A percentile compares a stretch with the other conserved stretches of the same genome.
These are phyloP conservation scores for Clamator glandarius DNA, from an alignment of 2,797 vertebrate genomes.

Conservation along the genomic window DNA sequence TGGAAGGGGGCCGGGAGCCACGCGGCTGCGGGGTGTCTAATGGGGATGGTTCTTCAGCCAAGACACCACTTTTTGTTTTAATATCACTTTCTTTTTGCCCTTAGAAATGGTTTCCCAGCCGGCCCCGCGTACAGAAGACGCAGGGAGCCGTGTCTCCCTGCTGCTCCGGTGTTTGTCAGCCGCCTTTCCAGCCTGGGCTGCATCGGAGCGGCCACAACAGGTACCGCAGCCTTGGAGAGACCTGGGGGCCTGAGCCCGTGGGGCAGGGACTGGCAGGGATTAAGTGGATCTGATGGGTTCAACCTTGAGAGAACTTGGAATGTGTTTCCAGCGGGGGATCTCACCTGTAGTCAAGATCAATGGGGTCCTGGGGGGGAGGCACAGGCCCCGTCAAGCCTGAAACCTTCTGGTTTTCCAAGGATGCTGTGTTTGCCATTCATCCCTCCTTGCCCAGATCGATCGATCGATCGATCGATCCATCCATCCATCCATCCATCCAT, in stretches of 20 bases:
- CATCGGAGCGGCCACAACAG: fast-evolving
- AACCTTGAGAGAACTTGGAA: neutral
- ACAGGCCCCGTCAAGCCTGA: neutral
- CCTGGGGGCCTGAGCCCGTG: neutral
- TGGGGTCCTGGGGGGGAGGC: neutral
- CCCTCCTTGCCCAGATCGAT: neutral
- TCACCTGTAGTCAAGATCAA: neutral
- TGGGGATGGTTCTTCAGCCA: neutral
- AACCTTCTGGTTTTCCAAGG: neutral
- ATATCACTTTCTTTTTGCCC: neutral
- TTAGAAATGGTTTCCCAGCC: neutral
- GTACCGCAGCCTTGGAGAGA: neutral
- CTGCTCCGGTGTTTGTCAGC: neutral
- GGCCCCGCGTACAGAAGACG: fast-evolving
- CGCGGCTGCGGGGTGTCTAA: neutral
- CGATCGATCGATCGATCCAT: neutral
- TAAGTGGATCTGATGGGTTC: neutral
- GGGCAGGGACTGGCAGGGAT: fast-evolving
- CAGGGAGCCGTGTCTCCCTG: fast-evolving
- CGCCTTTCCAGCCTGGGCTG: neutral
- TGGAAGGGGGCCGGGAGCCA: neutral
- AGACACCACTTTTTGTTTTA: neutral
- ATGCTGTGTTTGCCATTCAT: fast-evolving
- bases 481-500: neutral
- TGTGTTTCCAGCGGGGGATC: neutral